Evolutionary conservation across 2,113 vertebrate species (phyloP).

Genomic region (Chamaea fasciata): DNA sequence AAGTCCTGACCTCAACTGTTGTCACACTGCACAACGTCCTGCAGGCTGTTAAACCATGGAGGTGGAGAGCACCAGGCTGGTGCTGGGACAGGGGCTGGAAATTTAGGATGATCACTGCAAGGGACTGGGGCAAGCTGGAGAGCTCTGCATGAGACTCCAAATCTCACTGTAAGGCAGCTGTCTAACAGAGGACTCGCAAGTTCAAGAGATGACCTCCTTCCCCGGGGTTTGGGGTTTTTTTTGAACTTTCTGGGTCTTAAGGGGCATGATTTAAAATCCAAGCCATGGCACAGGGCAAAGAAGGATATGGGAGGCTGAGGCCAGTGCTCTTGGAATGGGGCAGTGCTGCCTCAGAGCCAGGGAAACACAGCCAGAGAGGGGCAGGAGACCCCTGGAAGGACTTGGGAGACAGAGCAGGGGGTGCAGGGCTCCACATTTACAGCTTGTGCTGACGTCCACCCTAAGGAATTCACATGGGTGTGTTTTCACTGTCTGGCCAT

Average conservation of each 20-base stretch:
- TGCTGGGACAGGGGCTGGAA: not conserved
- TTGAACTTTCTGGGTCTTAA: not conserved
- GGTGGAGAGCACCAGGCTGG: not conserved
- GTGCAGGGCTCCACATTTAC: fast-evolving
- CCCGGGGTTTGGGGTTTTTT: not conserved
- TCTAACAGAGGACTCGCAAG: not conserved
- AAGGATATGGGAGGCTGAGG: not conserved
- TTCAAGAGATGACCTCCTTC: not conserved
- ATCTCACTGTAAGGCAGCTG: not conserved
- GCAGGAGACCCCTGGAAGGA: not conserved
- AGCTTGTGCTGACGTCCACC: not conserved
- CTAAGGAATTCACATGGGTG: not conserved
- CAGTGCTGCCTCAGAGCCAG: not conserved
- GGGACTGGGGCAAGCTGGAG: not conserved
- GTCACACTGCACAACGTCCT: conserved; percentile 9
- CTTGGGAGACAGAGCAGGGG: not conserved
- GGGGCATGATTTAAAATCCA: not conserved
- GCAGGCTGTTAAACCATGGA: not conserved
- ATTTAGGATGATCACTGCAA: not conserved
- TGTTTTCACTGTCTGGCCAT: not conserved
- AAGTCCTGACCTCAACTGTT: conserved; percentile 27
- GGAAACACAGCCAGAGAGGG: not conserved
- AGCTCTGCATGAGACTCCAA: not conserved
- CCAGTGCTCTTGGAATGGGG: fast-evolving
- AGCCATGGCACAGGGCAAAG: not conserved